These are phyloP conservation scores for Typhlichthys subterraneus DNA, from an alignment of 2,797 vertebrate genomes.

Conservation along the genomic window DNA sequence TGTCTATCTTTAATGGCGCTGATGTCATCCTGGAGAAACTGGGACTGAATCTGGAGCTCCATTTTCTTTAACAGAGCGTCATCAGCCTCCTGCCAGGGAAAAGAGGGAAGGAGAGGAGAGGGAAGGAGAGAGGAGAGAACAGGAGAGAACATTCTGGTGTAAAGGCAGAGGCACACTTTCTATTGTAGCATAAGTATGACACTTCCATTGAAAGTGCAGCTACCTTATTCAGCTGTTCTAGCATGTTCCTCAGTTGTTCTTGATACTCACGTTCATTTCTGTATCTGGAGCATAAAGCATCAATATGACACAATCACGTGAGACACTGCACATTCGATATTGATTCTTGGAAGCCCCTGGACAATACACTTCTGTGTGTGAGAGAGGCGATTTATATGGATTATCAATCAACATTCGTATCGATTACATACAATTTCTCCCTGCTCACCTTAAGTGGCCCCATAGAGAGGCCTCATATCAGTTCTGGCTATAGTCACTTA, in stretches of 20 bases:
- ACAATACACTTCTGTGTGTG: background rate
- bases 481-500: too few species aligned
- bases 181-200: background rate
- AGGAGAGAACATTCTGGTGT: background rate
- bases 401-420: background rate
- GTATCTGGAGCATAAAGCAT: constrained; percentile 79
- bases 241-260: constrained; percentile 82
- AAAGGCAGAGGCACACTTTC: background rate
- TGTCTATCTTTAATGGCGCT: constrained; percentile 90
- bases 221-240: constrained; percentile 91
- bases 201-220: background rate
- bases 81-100: constrained; percentile 85
- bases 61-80: constrained; percentile 86
- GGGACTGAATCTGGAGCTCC: constrained; percentile 89
- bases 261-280: constrained; percentile 92
- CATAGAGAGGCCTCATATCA: background rate
- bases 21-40: constrained; percentile 94
- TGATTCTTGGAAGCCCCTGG: too few species aligned
- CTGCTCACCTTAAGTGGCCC: background rate
- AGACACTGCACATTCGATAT: background rate
- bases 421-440: background rate
- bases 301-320: constrained; percentile 12
- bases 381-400: background rate
- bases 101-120: background rate
- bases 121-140: background rate